phyloP scores from a whole-genome alignment of 2,888 invertebrate species.

The Pseudococcus longispinus region DNA sequence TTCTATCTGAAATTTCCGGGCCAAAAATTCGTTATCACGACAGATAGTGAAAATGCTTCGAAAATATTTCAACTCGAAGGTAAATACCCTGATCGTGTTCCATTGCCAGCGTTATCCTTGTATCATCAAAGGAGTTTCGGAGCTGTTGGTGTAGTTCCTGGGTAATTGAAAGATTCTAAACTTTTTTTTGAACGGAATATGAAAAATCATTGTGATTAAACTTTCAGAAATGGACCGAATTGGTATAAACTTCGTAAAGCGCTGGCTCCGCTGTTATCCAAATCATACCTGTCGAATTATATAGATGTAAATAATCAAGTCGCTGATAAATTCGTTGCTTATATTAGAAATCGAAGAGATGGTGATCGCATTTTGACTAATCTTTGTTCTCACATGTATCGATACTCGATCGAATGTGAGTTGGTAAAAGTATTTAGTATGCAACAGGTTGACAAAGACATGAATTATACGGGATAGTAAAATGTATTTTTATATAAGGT shows the following conservation, averaged over 20 bases:
- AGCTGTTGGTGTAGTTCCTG: conserved; percentile 68
- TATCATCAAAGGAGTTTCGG: conserved; percentile 64
- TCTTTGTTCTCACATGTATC: conserved; percentile 63
- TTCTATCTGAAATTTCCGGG: conserved; percentile 64
- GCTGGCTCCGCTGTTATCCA: conserved; percentile 66
- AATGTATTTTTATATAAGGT: conserved; percentile 61
- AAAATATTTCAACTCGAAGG: conserved; percentile 66
- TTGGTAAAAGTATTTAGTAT: background rate
- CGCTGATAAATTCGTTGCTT: conserved; percentile 64
- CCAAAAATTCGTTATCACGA: conserved; percentile 64
- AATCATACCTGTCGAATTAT: conserved; percentile 64
- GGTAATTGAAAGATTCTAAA: conserved; percentile 61
- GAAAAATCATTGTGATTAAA: background rate
- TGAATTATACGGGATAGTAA: background rate
- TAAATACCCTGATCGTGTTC: conserved; percentile 65
- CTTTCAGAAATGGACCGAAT: conserved; percentile 67
- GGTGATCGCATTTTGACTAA: conserved; percentile 62
- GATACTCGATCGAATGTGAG: conserved; percentile 64
- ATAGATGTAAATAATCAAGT: conserved; percentile 63
- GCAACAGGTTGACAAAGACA: background rate
- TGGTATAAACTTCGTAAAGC: conserved; percentile 68
- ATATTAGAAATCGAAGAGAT: conserved; percentile 62
- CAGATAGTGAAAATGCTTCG: conserved; percentile 66
- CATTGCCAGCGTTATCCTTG: conserved; percentile 66
- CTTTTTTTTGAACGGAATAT: background rate